Percentiles rank a stretch among this genome's conserved stretches.
phyloP scores from a whole-genome alignment of 2,888 invertebrate genomes.

The Drosophila cognata region DNA sequence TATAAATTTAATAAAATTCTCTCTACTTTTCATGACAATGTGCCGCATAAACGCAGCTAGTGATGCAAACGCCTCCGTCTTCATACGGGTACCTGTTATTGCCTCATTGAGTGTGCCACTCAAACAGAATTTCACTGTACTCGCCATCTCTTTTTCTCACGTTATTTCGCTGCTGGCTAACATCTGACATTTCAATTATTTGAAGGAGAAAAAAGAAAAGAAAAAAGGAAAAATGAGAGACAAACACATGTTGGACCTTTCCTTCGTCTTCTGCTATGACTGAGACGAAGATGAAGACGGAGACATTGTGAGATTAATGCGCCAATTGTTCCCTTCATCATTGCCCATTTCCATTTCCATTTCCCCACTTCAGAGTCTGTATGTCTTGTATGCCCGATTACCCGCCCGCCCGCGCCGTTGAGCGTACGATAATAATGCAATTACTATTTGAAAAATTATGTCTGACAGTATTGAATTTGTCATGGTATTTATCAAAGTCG shows the following conservation, averaged over 20 bases:
- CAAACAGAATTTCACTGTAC: constrained; percentile 20
- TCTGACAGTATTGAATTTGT: constrained; percentile 84
- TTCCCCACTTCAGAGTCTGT: constrained; percentile 29
- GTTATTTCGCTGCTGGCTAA: constrained; percentile 10
- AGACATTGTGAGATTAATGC: constrained; percentile 80
- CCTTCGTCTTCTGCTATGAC: constrained; percentile 34
- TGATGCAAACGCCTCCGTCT: constrained; percentile 19
- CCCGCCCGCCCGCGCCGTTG: constrained; percentile 31
- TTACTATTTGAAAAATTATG: constrained; percentile 83
- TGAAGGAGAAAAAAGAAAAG: constrained; percentile 20
- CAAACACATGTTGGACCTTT: constrained; percentile 61
- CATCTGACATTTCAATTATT: constrained; percentile 78
- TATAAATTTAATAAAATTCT: not conserved
- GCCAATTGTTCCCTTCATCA: constrained; percentile 82
- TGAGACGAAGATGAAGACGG: constrained; percentile 10
- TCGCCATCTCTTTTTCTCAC: constrained; percentile 15
- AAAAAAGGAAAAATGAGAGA: constrained; percentile 8
- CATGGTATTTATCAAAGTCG: constrained; percentile 83
- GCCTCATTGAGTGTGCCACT: constrained; percentile 70
- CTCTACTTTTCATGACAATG: not conserved
- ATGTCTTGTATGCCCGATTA: too few species aligned
- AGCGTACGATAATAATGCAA: constrained; percentile 81
- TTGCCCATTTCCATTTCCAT: constrained; percentile 66
- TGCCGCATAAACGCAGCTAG: constrained; percentile 52
- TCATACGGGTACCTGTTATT: constrained; percentile 66